Conservation (phyloP, 2,113 vertebrate species). For the Otocyon megalotis region DNA sequence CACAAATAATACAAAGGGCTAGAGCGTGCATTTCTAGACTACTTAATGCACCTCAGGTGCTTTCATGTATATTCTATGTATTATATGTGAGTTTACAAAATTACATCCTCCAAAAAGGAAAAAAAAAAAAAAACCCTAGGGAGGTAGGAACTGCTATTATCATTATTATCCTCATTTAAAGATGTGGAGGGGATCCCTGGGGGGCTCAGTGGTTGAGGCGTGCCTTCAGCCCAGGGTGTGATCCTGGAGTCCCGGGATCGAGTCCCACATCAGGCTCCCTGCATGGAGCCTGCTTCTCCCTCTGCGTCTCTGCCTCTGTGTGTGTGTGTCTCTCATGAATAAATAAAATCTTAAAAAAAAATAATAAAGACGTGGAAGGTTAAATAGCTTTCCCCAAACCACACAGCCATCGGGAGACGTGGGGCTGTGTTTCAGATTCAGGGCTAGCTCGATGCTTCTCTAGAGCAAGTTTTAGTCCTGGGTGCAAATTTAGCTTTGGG, state of each 20-base stretch:
- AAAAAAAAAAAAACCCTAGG: not conserved
- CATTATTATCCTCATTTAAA: not conserved
- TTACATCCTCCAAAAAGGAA: not conserved
- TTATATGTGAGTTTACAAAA: not conserved
- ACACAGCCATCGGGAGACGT: rapidly evolving
- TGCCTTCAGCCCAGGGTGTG: no score
- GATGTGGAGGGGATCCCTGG: not conserved
- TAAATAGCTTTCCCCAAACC: not conserved
- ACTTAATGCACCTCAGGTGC: rapidly evolving
- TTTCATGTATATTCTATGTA: not conserved
- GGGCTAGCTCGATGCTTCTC: not conserved
- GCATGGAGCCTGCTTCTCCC: no score
- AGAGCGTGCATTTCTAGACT: rapidly evolving
- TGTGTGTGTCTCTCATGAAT: no score
- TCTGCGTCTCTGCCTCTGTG: no score
- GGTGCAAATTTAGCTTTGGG: not conserved
- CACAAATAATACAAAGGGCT: not conserved
- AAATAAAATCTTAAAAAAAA: no score
- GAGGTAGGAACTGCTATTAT: not conserved
- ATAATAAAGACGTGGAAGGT: no score
- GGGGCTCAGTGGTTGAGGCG: not conserved
- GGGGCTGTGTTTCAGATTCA: not conserved
- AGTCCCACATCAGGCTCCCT: no score
- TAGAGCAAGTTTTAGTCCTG: not conserved
- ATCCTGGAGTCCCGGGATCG: no score